Percentiles rank a stretch among this genome's conserved stretches.
Conservation (phyloP, 2,888 invertebrate species). For the Hedya salicella region DNA sequence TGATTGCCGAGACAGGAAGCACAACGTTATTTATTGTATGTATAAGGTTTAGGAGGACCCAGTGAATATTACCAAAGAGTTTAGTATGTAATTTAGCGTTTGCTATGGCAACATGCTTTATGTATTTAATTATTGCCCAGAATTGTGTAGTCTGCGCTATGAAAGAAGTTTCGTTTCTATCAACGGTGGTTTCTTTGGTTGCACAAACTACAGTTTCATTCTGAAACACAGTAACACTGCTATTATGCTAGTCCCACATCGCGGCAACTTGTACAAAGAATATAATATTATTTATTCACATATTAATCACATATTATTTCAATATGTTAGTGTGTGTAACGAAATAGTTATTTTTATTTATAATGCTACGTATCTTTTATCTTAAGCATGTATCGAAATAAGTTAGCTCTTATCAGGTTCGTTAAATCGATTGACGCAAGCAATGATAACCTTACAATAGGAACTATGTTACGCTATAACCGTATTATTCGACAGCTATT, state of each 20-base stretch:
- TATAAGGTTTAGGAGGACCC: slow-evolving; percentile 67
- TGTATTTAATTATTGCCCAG: slow-evolving; percentile 61
- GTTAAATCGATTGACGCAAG: slow-evolving; percentile 62
- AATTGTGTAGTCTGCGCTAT: slow-evolving; percentile 55
- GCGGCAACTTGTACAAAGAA: slow-evolving; percentile 68
- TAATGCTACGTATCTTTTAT: slow-evolving; percentile 62
- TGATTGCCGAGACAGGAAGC: slow-evolving; percentile 55
- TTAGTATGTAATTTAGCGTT: slow-evolving; percentile 57
- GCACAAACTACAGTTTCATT: slow-evolving; percentile 34
- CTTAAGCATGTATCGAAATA: slow-evolving; percentile 54
- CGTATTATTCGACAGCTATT: slow-evolving; percentile 34
- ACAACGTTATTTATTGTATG: slow-evolving; percentile 65
- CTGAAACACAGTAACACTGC: slow-evolving; percentile 24
- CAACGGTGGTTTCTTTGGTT: slow-evolving; percentile 35
- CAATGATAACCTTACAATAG: slow-evolving; percentile 54
- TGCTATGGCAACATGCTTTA: slow-evolving; percentile 58
- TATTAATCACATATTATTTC: slow-evolving; percentile 62
- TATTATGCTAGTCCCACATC: slow-evolving; percentile 75
- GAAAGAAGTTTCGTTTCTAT: slow-evolving; percentile 43
- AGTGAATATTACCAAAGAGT: slow-evolving; percentile 81
- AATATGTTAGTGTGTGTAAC: slow-evolving; percentile 53
- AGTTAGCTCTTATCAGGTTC: slow-evolving; percentile 50
- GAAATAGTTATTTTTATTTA: slow-evolving; percentile 56
- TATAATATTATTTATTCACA: slow-evolving; percentile 68
- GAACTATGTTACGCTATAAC: slow-evolving; percentile 50